Percentiles rank a stretch among this genome's conserved stretches.
phyloP scores from a whole-genome alignment of 2,797 vertebrate species.

The Hippopotamyrus pictus region DNA sequence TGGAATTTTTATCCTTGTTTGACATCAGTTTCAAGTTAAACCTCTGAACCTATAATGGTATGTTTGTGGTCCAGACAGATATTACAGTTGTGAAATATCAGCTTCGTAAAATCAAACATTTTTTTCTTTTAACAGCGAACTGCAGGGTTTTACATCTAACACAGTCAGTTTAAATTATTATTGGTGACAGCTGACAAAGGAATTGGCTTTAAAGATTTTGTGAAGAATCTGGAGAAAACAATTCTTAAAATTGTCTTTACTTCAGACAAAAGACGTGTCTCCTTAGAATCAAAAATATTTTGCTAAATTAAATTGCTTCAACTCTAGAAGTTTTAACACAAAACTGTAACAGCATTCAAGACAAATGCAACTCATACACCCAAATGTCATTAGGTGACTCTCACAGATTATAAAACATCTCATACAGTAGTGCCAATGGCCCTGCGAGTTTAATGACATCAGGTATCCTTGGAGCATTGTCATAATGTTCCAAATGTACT shows the following conservation, averaged over 20 bases:
- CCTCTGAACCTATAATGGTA: constrained; percentile 24
- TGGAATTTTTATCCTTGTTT: constrained; percentile 31
- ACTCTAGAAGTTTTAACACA: background rate
- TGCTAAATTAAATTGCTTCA: background rate
- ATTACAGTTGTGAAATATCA: constrained; percentile 13
- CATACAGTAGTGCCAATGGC: background rate
- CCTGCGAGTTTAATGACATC: background rate
- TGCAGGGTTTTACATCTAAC: constrained; percentile 25
- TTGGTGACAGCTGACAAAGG: constrained; percentile 40
- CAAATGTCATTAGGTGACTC: background rate
- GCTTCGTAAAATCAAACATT: constrained; percentile 36
- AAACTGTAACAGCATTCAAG: background rate
- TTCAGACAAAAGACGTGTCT: background rate
- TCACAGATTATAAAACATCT: background rate
- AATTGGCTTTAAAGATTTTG: constrained; percentile 37
- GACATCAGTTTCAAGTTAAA: constrained; percentile 13
- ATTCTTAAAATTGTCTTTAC: background rate
- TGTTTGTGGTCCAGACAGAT: constrained; percentile 22
- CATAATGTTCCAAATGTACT: background rate
- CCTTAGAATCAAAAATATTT: background rate
- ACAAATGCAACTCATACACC: background rate
- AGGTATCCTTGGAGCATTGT: background rate
- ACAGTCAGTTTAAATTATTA: constrained; percentile 22
- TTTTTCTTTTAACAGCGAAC: constrained; percentile 15
- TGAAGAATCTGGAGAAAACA: constrained; percentile 16